Evolutionary conservation across 2,113 vertebrate species (phyloP).

Genomic region (Misgurnus anguillicaudatus): DNA sequence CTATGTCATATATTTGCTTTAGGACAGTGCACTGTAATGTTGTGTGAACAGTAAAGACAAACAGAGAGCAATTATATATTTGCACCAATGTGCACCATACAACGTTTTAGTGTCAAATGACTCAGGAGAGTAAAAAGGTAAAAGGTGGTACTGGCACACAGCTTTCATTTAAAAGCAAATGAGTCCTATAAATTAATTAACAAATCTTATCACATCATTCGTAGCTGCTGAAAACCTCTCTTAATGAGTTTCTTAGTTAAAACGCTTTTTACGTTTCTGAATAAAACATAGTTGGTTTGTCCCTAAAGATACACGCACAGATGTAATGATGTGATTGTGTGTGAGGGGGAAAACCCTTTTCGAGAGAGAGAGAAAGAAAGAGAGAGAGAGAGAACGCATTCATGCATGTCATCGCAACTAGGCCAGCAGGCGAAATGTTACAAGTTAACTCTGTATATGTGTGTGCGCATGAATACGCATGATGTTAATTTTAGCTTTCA

Average conservation of each 20-base stretch:
- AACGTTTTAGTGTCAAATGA: not conserved
- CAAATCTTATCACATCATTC: constrained; percentile 16
- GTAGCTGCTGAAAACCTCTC: constrained; percentile 23
- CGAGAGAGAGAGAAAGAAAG: not conserved
- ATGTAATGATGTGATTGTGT: constrained; percentile 18
- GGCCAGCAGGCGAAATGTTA: constrained; percentile 18
- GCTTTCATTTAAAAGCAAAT: constrained; percentile 13
- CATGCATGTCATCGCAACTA: constrained; percentile 19
- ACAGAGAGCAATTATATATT: not conserved
- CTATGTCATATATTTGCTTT: constrained; percentile 10
- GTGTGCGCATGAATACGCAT: not conserved
- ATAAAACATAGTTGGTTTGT: constrained; percentile 32
- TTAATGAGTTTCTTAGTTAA: constrained; percentile 30
- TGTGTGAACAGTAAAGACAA: constrained; percentile 23
- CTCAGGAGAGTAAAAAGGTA: not conserved
- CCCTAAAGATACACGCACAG: constrained; percentile 21
- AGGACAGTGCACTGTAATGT: not conserved
- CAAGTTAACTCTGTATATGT: not conserved
- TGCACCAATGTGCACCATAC: too few relatives aligned
- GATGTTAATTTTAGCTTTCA: constrained; percentile 9
- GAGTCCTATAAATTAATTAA: constrained; percentile 17
- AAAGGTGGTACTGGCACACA: constrained; percentile 11
- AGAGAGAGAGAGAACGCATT: not conserved
- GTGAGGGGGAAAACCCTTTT: not conserved
- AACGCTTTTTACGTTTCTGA: not conserved